Conservation (phyloP, 2,888 invertebrate genomes). For the Caenorhabditis sp. region DNA sequence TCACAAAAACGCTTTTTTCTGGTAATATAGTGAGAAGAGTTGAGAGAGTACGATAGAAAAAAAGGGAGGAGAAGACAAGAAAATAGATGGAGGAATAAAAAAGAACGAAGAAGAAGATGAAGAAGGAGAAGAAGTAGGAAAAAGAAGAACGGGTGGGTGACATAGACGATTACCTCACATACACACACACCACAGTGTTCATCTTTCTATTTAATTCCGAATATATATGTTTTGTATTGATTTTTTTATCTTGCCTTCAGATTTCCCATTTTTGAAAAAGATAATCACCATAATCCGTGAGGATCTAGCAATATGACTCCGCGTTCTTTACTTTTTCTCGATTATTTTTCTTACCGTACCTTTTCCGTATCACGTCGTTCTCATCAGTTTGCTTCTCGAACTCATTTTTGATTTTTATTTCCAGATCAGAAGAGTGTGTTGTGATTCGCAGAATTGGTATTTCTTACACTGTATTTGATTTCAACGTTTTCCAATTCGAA, state of each 20-base stretch:
- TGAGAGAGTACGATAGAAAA: slow-evolving; percentile 15
- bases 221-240: slow-evolving; percentile 1
- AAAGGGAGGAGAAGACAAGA: slow-evolving; percentile 8
- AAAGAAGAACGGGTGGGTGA: slow-evolving; percentile 4
- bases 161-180: slow-evolving; percentile 8
- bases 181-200: slow-evolving; percentile 5
- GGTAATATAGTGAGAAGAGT: slow-evolving; percentile 9
- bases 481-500: no score
- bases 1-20: slow-evolving; percentile 2
- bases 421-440: no score
- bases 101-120: slow-evolving; percentile 2
- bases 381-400: no score
- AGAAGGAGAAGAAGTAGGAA: slow-evolving; percentile 1
- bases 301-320: no score
- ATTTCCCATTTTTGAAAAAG: neutral
- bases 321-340: no score
- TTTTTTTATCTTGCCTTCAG: neutral
- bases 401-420: no score
- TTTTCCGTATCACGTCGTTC: no score
- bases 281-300: no score
- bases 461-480: no score
- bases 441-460: no score
- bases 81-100: slow-evolving; percentile 12
- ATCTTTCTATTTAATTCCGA: slow-evolving; percentile 4
- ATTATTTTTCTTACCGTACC: no score